phyloP scores from a whole-genome alignment of 2,797 vertebrate species.

The Lophotriccus pileatus region DNA sequence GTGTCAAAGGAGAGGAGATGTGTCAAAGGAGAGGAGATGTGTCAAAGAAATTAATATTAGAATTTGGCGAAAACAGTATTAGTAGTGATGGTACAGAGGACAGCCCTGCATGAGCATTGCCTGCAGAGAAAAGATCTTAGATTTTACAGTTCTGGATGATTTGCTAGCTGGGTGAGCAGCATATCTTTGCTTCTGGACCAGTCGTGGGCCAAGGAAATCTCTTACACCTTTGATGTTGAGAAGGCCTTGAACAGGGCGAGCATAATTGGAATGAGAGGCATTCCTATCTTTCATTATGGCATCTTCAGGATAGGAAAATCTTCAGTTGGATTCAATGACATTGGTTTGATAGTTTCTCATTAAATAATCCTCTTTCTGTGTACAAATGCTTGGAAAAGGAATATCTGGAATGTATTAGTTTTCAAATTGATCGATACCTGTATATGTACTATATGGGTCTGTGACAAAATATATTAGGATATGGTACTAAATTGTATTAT shows the following conservation, averaged over 20 bases:
- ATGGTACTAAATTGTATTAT: not conserved
- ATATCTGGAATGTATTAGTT: not conserved
- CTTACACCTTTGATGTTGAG: not conserved
- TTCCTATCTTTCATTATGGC: not conserved
- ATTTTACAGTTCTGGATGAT: not conserved
- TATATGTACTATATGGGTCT: not conserved
- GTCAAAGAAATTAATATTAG: not conserved
- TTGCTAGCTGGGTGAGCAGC: not conserved
- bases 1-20: too few relatives aligned
- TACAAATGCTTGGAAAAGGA: not conserved
- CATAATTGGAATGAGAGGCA: not conserved
- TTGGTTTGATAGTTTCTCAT: not conserved
- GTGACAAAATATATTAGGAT: not conserved
- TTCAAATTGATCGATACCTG: not conserved
- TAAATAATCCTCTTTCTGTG: not conserved
- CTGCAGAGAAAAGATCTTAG: not conserved
- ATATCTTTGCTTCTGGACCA: not conserved
- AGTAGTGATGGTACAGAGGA: not conserved
- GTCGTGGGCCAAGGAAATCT: not conserved
- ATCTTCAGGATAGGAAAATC: not conserved
- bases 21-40: not conserved
- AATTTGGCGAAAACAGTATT: not conserved
- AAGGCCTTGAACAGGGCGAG: not conserved
- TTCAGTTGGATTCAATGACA: not conserved
- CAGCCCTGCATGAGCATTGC: not conserved